Conservation (phyloP, 2,888 invertebrate species). For the Thera obeliscata region DNA sequence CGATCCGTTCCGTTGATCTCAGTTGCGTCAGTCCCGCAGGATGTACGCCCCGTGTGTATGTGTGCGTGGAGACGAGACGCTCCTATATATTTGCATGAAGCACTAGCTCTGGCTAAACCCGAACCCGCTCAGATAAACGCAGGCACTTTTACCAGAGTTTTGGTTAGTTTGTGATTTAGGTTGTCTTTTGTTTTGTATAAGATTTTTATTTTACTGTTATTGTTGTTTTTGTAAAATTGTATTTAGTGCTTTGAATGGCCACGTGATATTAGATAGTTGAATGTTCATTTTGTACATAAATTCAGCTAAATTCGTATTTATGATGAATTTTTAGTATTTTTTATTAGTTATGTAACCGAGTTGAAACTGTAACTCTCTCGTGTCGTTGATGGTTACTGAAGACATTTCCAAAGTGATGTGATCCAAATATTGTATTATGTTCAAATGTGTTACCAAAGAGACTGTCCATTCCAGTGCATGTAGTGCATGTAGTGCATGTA, state of each 20-base stretch:
- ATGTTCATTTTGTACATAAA: conserved; percentile 58
- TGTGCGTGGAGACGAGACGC: conserved; percentile 42
- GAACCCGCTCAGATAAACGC: conserved; percentile 19
- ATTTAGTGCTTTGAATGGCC: conserved; percentile 71
- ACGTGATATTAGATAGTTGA: conserved; percentile 79
- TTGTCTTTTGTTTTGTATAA: conserved; percentile 71
- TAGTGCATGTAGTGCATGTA: conserved; percentile 5
- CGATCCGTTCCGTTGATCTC: conserved; percentile 57
- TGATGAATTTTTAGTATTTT: conserved; percentile 47
- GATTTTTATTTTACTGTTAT: conserved; percentile 77
- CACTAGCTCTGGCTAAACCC: conserved; percentile 5
- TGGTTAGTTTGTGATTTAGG: conserved; percentile 59
- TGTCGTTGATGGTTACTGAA: conserved; percentile 23
- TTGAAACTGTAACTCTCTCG: conserved; percentile 33
- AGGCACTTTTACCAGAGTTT: conserved; percentile 52
- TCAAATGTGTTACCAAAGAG: conserved; percentile 80
- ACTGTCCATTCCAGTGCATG: conserved; percentile 63
- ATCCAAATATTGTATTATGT: conserved; percentile 56
- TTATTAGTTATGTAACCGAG: conserved; percentile 32
- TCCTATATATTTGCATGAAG: conserved; percentile 26
- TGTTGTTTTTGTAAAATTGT: conserved; percentile 74
- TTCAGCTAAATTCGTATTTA: conserved; percentile 47
- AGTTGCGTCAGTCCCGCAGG: conserved; percentile 51
- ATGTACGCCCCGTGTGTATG: conserved; percentile 41
- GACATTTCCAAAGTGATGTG: conserved; percentile 43